phyloP scores from a whole-genome alignment of 2,888 invertebrate species.

The Cosmopolites sordidus region DNA sequence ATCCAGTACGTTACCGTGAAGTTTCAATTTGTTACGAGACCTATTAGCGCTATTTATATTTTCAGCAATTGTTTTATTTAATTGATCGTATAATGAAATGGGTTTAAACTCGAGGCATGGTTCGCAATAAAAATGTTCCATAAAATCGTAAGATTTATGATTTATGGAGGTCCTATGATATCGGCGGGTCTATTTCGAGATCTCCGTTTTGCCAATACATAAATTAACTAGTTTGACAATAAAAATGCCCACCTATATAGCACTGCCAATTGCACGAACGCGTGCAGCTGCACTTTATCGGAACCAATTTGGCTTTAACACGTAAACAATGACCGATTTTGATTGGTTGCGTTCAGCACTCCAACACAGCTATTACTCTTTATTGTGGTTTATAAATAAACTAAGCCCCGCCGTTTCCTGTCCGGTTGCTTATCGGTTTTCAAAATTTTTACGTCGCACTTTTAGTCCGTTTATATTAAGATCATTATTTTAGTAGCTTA shows the following conservation, averaged over 20 bases:
- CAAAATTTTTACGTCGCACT: background rate
- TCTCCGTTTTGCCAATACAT: slow-evolving; percentile 19
- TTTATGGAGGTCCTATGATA: background rate
- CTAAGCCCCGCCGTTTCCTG: slow-evolving; percentile 10
- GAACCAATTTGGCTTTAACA: slow-evolving; percentile 27
- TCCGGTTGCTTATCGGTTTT: slow-evolving; percentile 10
- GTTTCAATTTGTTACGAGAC: no score
- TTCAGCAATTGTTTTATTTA: no score
- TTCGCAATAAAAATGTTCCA: background rate
- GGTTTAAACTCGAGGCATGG: no score
- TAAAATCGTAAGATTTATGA: background rate
- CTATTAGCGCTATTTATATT: no score
- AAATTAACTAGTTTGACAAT: slow-evolving; percentile 19
- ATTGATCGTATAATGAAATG: no score
- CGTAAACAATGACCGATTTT: slow-evolving; percentile 29
- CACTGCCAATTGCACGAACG: slow-evolving; percentile 12
- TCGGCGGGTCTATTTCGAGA: slow-evolving; percentile 12
- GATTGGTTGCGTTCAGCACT: slow-evolving; percentile 26
- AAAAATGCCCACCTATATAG: slow-evolving; percentile 15
- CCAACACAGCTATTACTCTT: slow-evolving; percentile 21
- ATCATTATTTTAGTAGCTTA: no score
- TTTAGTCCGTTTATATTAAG: no score
- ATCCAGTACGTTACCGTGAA: no score
- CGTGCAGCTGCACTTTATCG: slow-evolving; percentile 30
- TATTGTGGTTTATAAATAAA: slow-evolving; percentile 20